Base-by-base conservation (phyloP, 2,888 invertebrate genomes). In the Macrophya annulata region DNA sequence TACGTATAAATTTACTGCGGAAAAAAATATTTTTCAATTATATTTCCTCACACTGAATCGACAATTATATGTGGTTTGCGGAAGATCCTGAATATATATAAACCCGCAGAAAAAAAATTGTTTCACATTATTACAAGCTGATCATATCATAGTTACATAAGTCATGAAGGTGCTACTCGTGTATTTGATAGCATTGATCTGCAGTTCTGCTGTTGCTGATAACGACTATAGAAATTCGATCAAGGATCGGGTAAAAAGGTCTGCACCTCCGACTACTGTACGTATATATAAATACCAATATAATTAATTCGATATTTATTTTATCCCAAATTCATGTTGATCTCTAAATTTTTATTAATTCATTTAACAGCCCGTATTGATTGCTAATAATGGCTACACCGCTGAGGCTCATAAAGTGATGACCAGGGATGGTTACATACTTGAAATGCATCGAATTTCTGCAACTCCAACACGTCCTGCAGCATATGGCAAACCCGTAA, bases 401-500 rank as follows among this genome's bases (percentile, higher is more conserved):
- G 91, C 95, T 0, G 96, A 97, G 93, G 94, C 94, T 17, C 96
- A 97, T 91, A 91, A 91, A 2, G 95, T 96, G 0, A 93, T 93
- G 4, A 98, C 98, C 0, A 91, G 94, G 4, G 98, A 98, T 94
- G 97, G 97, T 1, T 98, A 97, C 90, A 95, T 97, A n/a, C 93
- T 98, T 87, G 94, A 95, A 86, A 88, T 98, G 90, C 97, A 98
- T 91, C 95, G 98, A 68, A 97, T 98, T 74, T 94, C 95, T 0
- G 94, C 95, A 43, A 95, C 94, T 0, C 94, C 94, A 5, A 94
- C 94, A 15, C 21, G 48, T 48, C 76, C 76, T 76, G 12, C 15
- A 48, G 31, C 51, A 6, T n/a, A 74, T n/a, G 21, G 45, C 21
- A 95, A 94, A 86, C 95, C 95, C 0, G 94, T 95, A 0, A 94